A percentile compares a stretch with the other conserved stretches of the same genome.
phyloP scores from a whole-genome alignment of 2,888 invertebrate species.

The Cryptus viduatorius region DNA sequence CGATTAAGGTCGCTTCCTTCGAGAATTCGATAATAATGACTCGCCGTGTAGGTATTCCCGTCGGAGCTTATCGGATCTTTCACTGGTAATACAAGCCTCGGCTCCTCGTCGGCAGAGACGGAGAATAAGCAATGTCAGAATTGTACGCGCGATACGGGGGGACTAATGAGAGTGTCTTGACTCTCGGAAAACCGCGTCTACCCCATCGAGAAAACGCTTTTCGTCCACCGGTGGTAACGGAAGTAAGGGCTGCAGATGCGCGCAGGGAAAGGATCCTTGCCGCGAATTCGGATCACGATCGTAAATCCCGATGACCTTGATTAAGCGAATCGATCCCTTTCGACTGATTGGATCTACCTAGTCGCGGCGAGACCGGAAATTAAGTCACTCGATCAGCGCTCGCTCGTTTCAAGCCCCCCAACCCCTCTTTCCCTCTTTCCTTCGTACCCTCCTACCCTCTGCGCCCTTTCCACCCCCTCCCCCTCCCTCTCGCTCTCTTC shows the following conservation, averaged over 20 bases:
- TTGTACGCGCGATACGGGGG: slow-evolving; percentile 60
- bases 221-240: not conserved
- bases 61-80: slow-evolving; percentile 61
- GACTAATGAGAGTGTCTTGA: slow-evolving; percentile 59
- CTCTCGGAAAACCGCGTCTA: not conserved
- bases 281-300: slow-evolving; percentile 61
- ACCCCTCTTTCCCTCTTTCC: slow-evolving; percentile 5
- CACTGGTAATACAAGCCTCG: slow-evolving; percentile 52
- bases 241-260: slow-evolving; percentile 3
- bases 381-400: slow-evolving; percentile 64
- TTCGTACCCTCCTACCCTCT: not conserved
- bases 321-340: slow-evolving; percentile 66
- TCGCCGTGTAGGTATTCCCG: slow-evolving; percentile 60
- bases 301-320: slow-evolving; percentile 69
- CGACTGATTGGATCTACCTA: slow-evolving; percentile 64
- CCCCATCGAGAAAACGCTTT: not conserved
- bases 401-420: slow-evolving; percentile 25
- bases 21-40: slow-evolving; percentile 67
- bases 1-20: slow-evolving; percentile 69
- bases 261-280: slow-evolving; percentile 37
- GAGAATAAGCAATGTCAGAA: slow-evolving; percentile 38
- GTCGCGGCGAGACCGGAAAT: slow-evolving; percentile 61
- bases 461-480: slow-evolving; percentile 5
- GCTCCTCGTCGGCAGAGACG: not conserved
- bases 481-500: not conserved